Evolutionary conservation across 1,140 invertebrate genomes (phyloP).

Genomic region (Ditylenchus dipsaci): DNA sequence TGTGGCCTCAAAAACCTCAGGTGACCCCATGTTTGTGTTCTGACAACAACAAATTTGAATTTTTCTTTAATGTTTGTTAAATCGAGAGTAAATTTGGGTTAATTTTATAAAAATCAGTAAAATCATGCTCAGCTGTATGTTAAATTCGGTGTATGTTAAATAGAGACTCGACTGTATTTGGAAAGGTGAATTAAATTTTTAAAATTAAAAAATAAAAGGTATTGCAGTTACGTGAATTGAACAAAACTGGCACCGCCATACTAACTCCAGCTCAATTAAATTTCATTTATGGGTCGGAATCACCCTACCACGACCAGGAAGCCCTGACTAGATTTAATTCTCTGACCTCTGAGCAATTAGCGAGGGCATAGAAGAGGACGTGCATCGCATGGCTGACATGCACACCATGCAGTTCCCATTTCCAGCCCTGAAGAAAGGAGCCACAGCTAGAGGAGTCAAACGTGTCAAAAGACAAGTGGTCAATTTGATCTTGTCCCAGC

Average conservation of each 20-base stretch:
- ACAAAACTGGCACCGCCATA: not conserved
- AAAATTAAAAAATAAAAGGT: too few relatives aligned
- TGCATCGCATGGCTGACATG: not conserved
- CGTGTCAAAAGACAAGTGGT: not conserved
- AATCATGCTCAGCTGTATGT: too few relatives aligned
- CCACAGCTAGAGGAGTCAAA: not conserved
- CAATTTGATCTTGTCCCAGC: slow-evolving; percentile 2
- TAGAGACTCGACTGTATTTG: too few relatives aligned
- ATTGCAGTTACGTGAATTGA: not conserved
- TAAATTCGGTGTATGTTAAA: too few relatives aligned
- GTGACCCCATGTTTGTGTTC: too few relatives aligned
- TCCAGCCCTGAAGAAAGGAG: not conserved
- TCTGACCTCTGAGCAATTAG: not conserved
- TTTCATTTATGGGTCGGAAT: not conserved
- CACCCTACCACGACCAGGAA: not conserved
- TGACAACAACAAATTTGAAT: too few relatives aligned
- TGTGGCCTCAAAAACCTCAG: too few relatives aligned
- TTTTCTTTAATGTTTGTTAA: too few relatives aligned
- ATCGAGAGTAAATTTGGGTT: too few relatives aligned
- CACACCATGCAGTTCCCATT: not conserved
- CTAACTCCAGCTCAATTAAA: not conserved
- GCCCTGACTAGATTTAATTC: not conserved
- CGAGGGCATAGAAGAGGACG: not conserved
- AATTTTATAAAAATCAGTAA: too few relatives aligned
- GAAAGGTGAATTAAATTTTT: too few relatives aligned